Evolutionary conservation across 2,888 invertebrate species (phyloP), one percentile per base, ranked within the genome.

Genomic region (Apamea crenata): DNA sequence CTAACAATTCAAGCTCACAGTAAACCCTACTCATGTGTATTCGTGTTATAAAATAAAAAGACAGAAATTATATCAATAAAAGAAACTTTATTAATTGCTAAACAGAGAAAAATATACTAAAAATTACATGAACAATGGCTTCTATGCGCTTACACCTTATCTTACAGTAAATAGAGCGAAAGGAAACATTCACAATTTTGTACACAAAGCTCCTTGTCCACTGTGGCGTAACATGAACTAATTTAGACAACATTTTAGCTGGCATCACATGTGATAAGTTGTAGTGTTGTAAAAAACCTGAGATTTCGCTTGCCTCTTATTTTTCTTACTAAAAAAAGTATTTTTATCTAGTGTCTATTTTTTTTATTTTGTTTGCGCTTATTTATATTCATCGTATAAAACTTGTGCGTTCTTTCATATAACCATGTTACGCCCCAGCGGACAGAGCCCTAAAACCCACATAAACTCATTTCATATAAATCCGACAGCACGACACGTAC

Each of bases 101-200:
- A 94, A 95, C 94, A 92, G 93, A 94, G 94, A 95, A 94, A 94
- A 94, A 91, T 93, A 94, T 93, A 91, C 91, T 94, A 94, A 94
- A 95, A 94, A 93, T 93, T 94, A 95, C 94, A 95, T 92, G 91
- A 94, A 95, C 94, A 93, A 96, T 96, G 96, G 95, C 96, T 95
- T 95, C 93, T 95, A 95, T 92, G 90, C 91, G 85, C 86, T 93
- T 93, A 94, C 74, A 89, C 44, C 44, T 88, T 92, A 91, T 86
- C 91, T 92, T 92, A 94, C 63, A 78, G 83, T 84, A 87, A 79
- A 84, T 82, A 88, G 88, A 89, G 83, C 88, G 83, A 87, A 81
- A 87, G 66, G 32, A 83, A 85, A 87, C 87, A 84, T 82, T 80
- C 86, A 85, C 82, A 84, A 85, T 83, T 90, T 91, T 90, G 87